Evolutionary conservation across 2,113 vertebrate species (phyloP).

Genomic region (Neodon shergylaensis): DNA sequence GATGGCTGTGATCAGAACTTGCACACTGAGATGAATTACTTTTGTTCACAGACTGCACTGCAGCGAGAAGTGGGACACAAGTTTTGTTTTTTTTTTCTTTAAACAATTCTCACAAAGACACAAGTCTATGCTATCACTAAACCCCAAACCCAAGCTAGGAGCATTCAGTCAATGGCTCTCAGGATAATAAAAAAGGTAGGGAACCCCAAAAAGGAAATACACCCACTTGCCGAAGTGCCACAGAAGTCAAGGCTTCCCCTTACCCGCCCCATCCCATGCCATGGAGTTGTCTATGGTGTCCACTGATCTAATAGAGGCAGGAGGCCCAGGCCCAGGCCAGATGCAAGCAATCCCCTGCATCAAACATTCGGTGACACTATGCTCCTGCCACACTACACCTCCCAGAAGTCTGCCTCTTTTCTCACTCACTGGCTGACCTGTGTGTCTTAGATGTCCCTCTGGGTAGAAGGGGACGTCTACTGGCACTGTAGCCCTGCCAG

Average conservation of each 20-base stretch:
- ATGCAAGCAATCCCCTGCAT: accelerated
- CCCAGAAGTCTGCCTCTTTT: not conserved
- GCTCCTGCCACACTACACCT: not conserved
- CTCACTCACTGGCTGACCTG: not conserved
- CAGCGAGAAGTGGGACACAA: not conserved
- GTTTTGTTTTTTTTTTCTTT: not conserved
- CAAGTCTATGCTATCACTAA: not conserved
- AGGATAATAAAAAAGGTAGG: not conserved
- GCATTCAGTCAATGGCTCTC: not conserved
- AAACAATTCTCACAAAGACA: not conserved
- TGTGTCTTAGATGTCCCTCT: not conserved
- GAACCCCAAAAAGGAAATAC: not conserved
- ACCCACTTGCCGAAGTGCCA: not conserved
- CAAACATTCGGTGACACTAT: too few species aligned
- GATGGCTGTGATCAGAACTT: not conserved
- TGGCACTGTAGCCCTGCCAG: not conserved
- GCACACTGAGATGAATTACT: not conserved
- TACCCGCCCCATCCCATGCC: too few species aligned
- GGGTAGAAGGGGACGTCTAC: too few species aligned
- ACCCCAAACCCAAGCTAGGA: not conserved
- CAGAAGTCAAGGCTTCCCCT: not conserved
- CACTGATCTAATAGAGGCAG: accelerated
- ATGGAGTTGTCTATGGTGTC: accelerated
- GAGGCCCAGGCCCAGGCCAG: not conserved
- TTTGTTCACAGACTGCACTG: not conserved